Percentiles rank a stretch among this genome's conserved stretches.
phyloP scores from a whole-genome alignment of 2,888 invertebrate species.

The Conchocele bisecta region DNA sequence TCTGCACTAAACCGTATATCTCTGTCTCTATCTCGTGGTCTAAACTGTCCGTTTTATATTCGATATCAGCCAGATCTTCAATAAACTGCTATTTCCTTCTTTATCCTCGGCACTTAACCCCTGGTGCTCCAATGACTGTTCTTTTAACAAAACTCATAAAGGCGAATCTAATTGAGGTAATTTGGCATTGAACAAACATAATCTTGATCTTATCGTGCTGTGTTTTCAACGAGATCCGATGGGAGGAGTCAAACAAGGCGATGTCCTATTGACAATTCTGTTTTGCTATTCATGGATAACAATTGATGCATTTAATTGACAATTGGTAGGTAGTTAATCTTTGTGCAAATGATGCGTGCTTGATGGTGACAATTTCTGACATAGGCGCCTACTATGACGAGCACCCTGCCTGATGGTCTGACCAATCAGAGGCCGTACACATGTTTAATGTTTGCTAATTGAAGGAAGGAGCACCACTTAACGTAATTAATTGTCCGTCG shows the following conservation, averaged over 20 bases:
- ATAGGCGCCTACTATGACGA: slow-evolving; percentile 49
- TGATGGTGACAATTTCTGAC: slow-evolving; percentile 52
- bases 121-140: slow-evolving; percentile 45
- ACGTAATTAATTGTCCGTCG: slow-evolving; percentile 40
- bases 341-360: slow-evolving; percentile 49
- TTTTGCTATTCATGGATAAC: slow-evolving; percentile 35
- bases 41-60: slow-evolving; percentile 55
- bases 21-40: too few relatives aligned
- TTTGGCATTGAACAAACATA: slow-evolving; percentile 43
- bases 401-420: slow-evolving; percentile 51
- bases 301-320: slow-evolving; percentile 57
- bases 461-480: slow-evolving; percentile 27
- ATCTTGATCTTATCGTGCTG: slow-evolving; percentile 55
- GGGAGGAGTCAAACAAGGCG: slow-evolving; percentile 55
- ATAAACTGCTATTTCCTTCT: slow-evolving; percentile 5
- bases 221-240: slow-evolving; percentile 36
- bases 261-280: slow-evolving; percentile 28
- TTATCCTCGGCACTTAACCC: slow-evolving; percentile 46
- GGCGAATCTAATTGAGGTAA: slow-evolving; percentile 56
- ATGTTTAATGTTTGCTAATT: background rate
- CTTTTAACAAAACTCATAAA: slow-evolving; percentile 54
- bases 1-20: too few relatives aligned
- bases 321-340: slow-evolving; percentile 57
- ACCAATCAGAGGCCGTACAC: slow-evolving; percentile 46
- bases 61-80: slow-evolving; percentile 36